Base-by-base conservation (phyloP, 1,140 invertebrate genomes). In the Hyles euphorbiae region DNA sequence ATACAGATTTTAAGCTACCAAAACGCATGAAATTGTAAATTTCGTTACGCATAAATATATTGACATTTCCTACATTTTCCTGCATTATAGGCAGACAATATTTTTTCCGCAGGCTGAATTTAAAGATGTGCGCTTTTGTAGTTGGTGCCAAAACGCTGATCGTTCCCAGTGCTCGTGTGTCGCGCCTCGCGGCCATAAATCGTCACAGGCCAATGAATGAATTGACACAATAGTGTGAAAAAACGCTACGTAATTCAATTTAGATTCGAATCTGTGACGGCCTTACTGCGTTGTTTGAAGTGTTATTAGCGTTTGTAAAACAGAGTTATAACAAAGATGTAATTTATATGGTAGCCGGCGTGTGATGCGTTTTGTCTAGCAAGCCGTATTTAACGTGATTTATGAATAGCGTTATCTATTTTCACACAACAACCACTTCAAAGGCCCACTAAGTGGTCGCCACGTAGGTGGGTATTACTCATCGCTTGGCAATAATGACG, bases 161-260 rank as follows among this genome's bases (percentile, higher is more conserved):
- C 8, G 44, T 11, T 48, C 44, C 10, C 4, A 11, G 9, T 34
- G n/a, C 33, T n/a, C 54, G 66, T 75, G 58, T 73, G 67, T 75
- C 56, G 51, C 54, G 56, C 4, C 43, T 52, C 53, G 43, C 50
- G 45, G 46, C 54, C 53, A 58, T 69, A 59, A 61, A 58, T 61
- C 60, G 57, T 54, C 10, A 59, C 50, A 34, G 52, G 53, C 60
- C 58, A 56, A 70, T 71, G 61, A 69, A 70, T 74, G 67, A 71
- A 69, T 73, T 71, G 59, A 58, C 60, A 77, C 74, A 82, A 78
- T 78, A 72, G 74, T 82, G 79, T 70, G 79, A 82, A 80, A 68
- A 49, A 69, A 67, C 52, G 57, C 22, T 60, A 62, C 56, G 46
- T 68, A 67, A 70, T 70, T 68, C 62, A 67, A 76, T 76, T 70